A percentile compares a stretch with the other conserved stretches of the same genome.
Evolutionary conservation across 1,140 invertebrate genomes (phyloP).

Genomic region (Matsumurasca onukii): DNA sequence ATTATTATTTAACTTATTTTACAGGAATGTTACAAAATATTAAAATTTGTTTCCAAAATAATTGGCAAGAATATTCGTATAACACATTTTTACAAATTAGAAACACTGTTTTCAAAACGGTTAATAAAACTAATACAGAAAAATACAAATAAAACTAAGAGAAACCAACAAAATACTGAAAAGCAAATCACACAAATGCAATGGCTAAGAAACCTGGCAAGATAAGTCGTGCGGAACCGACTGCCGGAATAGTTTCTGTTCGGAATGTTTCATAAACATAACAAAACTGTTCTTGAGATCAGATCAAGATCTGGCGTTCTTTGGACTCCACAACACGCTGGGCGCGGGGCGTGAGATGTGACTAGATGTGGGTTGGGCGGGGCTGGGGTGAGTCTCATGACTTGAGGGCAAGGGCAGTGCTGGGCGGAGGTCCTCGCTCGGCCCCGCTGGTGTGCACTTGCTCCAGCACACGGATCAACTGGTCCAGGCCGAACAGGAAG

Average conservation of each 20-base stretch:
- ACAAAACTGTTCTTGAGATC: slow-evolving; percentile 10
- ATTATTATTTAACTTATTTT: not conserved
- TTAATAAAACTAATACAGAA: not conserved
- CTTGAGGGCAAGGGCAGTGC: slow-evolving; percentile 34
- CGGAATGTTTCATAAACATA: not conserved
- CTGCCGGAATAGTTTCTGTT: not conserved
- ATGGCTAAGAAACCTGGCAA: not conserved
- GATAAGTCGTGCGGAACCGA: not conserved
- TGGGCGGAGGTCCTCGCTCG: slow-evolving; percentile 19
- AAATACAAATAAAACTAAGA: not conserved
- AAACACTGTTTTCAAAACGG: not conserved
- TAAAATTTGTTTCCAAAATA: not conserved
- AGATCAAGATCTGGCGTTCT: not conserved
- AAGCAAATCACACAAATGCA: not conserved
- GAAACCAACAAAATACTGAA: not conserved
- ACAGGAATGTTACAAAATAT: not conserved
- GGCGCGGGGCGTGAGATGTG: not conserved
- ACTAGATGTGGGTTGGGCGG: not conserved
- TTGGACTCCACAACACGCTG: not conserved
- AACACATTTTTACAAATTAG: not conserved
- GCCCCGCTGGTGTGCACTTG: slow-evolving; percentile 14
- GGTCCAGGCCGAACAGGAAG: slow-evolving; percentile 86
- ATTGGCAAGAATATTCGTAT: not conserved
- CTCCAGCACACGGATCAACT: slow-evolving; percentile 60
- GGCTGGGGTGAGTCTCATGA: slow-evolving; percentile 27